These are phyloP conservation scores for Vidua chalybeata DNA, from an alignment of 2,113 vertebrate species.

Conservation along the genomic window DNA sequence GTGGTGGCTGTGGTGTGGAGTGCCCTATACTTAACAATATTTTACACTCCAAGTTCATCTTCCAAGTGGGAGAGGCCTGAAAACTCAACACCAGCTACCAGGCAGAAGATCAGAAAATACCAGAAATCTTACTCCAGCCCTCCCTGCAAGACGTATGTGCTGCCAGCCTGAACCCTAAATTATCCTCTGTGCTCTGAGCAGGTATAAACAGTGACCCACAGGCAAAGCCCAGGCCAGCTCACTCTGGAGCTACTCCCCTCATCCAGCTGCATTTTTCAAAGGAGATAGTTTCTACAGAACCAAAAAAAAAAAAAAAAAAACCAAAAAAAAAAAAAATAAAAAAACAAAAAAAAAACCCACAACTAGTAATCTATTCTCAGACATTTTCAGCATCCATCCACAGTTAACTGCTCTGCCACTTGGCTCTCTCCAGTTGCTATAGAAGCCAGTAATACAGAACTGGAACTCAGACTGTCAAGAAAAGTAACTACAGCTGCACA, in stretches of 20 bases:
- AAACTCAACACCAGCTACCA: background rate
- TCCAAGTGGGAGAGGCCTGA: background rate
- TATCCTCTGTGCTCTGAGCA: background rate
- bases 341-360: too few relatives aligned
- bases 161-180: background rate
- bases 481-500: background rate
- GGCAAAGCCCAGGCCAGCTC: background rate
- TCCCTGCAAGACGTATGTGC: background rate
- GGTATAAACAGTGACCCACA: background rate
- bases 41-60: background rate
- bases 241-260: background rate
- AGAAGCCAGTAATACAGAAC: background rate
- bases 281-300: background rate
- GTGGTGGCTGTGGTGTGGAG: background rate
- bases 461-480: background rate
- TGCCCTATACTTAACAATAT: background rate
- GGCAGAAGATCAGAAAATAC: background rate
- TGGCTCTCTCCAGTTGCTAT: background rate
- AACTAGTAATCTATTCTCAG: background rate
- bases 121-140: background rate
- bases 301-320: too few relatives aligned
- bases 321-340: too few relatives aligned
- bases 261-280: background rate
- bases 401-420: background rate
- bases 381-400: background rate